Evolutionary conservation across 2,888 invertebrate genomes (phyloP).

Genomic region (Melieria crassipennis): DNA sequence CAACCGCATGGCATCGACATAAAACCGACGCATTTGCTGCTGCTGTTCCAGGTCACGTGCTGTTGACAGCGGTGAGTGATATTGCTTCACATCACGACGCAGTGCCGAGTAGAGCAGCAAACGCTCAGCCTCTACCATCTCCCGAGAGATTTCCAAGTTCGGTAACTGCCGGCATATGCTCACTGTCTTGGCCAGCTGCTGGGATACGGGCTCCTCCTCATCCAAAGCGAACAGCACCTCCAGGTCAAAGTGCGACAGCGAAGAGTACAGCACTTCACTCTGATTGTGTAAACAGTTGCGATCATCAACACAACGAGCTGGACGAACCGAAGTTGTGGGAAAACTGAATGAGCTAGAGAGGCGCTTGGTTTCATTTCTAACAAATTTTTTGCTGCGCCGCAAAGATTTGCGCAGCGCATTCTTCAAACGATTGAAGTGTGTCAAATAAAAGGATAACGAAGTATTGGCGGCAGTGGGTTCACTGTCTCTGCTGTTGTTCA

Average conservation of each 20-base stretch:
- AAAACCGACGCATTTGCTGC: constrained; percentile 40
- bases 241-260: constrained; percentile 48
- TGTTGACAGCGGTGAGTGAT: background rate
- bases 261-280: constrained; percentile 16
- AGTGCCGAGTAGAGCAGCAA: constrained; percentile 64
- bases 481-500: constrained; percentile 33
- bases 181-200: constrained; percentile 67
- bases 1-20: constrained; percentile 56
- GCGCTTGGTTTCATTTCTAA: constrained; percentile 54
- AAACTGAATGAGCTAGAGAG: constrained; percentile 49
- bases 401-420: constrained; percentile 60
- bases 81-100: constrained; percentile 39
- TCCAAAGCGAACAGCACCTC: constrained; percentile 50
- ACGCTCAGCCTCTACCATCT: constrained; percentile 68
- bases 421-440: constrained; percentile 57
- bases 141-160: constrained; percentile 66
- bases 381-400: constrained; percentile 57
- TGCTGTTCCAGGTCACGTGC: background rate
- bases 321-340: constrained; percentile 18
- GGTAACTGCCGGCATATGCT: constrained; percentile 66
- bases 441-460: constrained; percentile 28
- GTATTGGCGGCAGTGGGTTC: background rate
- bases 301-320: background rate
- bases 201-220: constrained; percentile 50
- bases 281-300: constrained; percentile 18